Conservation (phyloP, 2,797 vertebrate species). For the Merluccius polli region DNA sequence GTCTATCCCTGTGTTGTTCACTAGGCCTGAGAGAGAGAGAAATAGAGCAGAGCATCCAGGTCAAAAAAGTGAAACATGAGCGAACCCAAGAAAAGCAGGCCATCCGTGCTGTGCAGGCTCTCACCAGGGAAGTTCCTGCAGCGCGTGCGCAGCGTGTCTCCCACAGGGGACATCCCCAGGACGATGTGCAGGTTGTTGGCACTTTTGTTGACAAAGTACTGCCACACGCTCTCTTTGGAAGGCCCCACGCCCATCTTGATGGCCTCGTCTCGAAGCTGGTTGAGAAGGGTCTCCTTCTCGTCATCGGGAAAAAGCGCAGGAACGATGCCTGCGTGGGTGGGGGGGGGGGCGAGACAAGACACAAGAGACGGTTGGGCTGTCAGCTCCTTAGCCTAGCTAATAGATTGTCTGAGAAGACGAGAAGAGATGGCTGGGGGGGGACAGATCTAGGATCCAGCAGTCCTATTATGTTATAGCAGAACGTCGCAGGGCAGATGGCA, state of each 20-base stretch:
- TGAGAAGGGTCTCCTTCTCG: constrained; percentile 84
- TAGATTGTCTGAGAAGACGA: not conserved
- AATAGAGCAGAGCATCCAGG: not conserved
- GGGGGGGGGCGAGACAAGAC: not conserved
- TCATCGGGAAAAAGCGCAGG: constrained; percentile 93
- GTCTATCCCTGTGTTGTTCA: constrained; percentile 96
- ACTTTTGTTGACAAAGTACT: constrained; percentile 91
- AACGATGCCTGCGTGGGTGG: constrained; percentile 83
- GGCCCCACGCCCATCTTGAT: constrained; percentile 72
- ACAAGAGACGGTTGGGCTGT: not conserved
- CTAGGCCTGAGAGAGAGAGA: constrained; percentile 78
- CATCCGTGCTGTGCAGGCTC: not conserved
- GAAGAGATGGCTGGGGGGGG: not conserved
- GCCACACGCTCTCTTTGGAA: constrained; percentile 92
- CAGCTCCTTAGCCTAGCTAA: not conserved
- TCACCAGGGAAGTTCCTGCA: constrained; percentile 98
- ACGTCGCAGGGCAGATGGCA: not conserved
- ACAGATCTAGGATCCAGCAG: not conserved
- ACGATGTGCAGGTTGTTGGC: constrained; percentile 91
- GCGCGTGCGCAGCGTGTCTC: constrained; percentile 85
- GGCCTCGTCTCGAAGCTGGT: constrained; percentile 83
- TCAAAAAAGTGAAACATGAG: not conserved
- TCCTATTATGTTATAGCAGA: not conserved
- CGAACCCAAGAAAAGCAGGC: not conserved
- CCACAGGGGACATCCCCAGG: constrained; percentile 92